Evolutionary conservation across 2,888 invertebrate species (phyloP), one percentile per base, ranked within the genome.

Genomic region (Nesidiocoris tenuis): DNA sequence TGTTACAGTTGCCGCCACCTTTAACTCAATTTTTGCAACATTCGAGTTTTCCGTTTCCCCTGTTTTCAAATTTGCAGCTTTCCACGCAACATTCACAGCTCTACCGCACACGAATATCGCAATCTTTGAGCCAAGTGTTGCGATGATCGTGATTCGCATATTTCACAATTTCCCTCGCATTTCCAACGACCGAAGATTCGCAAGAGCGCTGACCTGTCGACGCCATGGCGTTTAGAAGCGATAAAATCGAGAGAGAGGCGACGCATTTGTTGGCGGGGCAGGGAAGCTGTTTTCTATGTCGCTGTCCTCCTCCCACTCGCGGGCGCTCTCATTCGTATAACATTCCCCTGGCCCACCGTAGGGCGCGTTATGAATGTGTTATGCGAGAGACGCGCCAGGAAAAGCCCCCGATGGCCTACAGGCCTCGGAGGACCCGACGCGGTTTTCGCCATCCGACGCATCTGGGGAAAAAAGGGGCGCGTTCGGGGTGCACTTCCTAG

Each of bases 401-500:
- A 65, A 65, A 39, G 39, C 39, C 12, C 39, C 39, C 39, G 12
- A 39, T 12, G n/a, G 39, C 39, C 39, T 16, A 65, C 67, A 56
- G 56, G 56, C 39, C 39, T 39, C 39, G 12, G 39, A 39, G 39
- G 39, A 39, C 39, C 39, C 39, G 39, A 39, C 56, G 67, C 67
- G 56, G 67, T 67, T 67, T 67, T 67, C 67, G 55, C 54, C 67
- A 67, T 67, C 55, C 55, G 22, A 54, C 67, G 22, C 67, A 67
- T 39, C 67, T 67, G 67, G 56, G 56, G 39, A 39, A 39, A 39
- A 39, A 12, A 12, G 17, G 55, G 19, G 22, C 21, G 55, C 22
- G 55, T 56, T 67, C 56, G 54, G n/a, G 55, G 67, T 67, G 67
- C 67, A 67, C 67, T 67, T 67, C 67, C 67, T 67, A 55, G 67